A percentile compares a stretch with the other conserved stretches of the same genome.
phyloP scores from a whole-genome alignment of 2,797 vertebrate species.

The Paratrypauchen microcephalus region DNA sequence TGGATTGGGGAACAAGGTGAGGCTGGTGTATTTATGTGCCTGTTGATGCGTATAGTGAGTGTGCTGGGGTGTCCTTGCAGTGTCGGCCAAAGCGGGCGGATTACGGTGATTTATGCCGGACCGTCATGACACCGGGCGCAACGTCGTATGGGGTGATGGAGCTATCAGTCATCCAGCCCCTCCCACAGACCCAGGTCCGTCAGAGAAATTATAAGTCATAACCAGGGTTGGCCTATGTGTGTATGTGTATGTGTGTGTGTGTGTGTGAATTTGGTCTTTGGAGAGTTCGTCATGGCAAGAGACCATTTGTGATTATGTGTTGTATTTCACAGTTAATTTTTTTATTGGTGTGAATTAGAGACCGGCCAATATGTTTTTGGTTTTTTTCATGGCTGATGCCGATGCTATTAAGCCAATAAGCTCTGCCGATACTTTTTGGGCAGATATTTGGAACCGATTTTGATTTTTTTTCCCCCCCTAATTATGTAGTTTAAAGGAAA shows the following conservation, averaged over 20 bases:
- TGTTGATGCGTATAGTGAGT: slow-evolving; percentile 22
- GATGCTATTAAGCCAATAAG: too few relatives aligned
- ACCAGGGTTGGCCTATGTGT: slow-evolving; percentile 1
- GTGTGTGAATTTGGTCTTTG: neutral
- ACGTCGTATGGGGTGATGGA: slow-evolving; percentile 60
- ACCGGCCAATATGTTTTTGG: too few relatives aligned
- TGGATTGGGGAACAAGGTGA: slow-evolving; percentile 55
- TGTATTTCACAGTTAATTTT: too few relatives aligned
- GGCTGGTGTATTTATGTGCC: slow-evolving; percentile 23
- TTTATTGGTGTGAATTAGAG: too few relatives aligned
- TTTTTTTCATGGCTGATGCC: too few relatives aligned
- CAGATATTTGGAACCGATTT: too few relatives aligned
- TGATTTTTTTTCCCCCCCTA: too few relatives aligned
- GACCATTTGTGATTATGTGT: too few relatives aligned
- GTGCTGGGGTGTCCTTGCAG: slow-evolving; percentile 47
- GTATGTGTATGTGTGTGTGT: too few relatives aligned
- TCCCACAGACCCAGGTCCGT: slow-evolving; percentile 13
- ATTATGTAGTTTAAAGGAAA: too few relatives aligned
- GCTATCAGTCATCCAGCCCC: slow-evolving; percentile 54
- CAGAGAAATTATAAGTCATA: slow-evolving; percentile 14
- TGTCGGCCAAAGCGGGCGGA: slow-evolving; percentile 59
- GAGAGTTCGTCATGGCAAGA: neutral
- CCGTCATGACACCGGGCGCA: slow-evolving; percentile 63
- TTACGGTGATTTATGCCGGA: slow-evolving; percentile 74
- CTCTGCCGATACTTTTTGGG: too few relatives aligned